Evolutionary conservation across 2,888 invertebrate genomes (phyloP), one percentile per base, ranked within the genome.

Genomic region (Rhabditoides inermis): DNA sequence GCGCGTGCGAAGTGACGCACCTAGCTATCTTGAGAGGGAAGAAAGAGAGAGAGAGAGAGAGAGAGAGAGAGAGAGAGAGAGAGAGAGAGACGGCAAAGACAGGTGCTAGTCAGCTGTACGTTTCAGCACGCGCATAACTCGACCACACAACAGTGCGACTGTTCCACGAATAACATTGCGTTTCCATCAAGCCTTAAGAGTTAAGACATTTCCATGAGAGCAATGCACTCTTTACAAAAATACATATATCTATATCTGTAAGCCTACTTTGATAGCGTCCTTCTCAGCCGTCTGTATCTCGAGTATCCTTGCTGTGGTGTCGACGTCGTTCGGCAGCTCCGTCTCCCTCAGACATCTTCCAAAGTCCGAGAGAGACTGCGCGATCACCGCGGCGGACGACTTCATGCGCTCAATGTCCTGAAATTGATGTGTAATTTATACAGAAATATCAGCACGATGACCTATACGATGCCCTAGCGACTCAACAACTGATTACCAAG

Each of bases 341-440:
- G 63, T 63, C 48, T 63, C 65, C 65, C 88, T 86, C 68, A 92
- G 85, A 67, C 85, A 84, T 76, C 86, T 85, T 70, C 90, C 90
- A 76, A 91, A 89, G 61, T 85, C 84, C 75, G 88, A 88, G 73
- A 94, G 80, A 66, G 87, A 85, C 61, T 84, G 82, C 22, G 91
- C 90, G 53, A 92, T 88, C 76, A 88, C 86, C 76, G 88, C 87
- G 64, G 90, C 90, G 77, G 90, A 84, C 45, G 85, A 84, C 40
- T 90, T 90, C 81, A 94, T 92, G 77, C 90, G 88, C 79, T 94
- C 94, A 75, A 94, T 83, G 48, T 88, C 89, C 90, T 91, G 79
- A 45, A 82, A 81, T 57, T 46, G 45, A n/a, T n/a, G n/a, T n/a
- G n/a, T n/a, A n/a, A n/a, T n/a, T n/a, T n/a, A n/a, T n/a, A n/a